Evolutionary conservation across 2,797 vertebrate species (phyloP), one percentile per base, ranked within the genome.

Genomic region (Lutjanus campechanus): DNA sequence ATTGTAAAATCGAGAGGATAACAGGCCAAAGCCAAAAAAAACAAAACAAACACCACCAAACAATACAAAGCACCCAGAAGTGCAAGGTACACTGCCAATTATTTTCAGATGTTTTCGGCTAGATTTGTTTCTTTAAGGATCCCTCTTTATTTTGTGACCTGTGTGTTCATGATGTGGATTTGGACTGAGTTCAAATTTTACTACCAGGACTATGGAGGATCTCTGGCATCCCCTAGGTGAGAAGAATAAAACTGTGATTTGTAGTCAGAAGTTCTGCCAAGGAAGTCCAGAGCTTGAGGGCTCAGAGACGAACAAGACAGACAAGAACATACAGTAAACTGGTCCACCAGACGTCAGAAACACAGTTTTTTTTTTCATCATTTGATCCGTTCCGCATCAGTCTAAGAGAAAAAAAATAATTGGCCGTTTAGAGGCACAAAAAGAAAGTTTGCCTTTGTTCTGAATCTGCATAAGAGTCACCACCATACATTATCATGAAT

Each of bases 401-500:
- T 88, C 88, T 83, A 83, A 83, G 73, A 90, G 81, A 84, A 88
- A 76, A 85, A 85, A 87, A 93, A 94, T 93, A 95, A 95, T 95
- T 95, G 94, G 89, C 90, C 81, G 58, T 94, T 95, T 94, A 90
- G 80, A 90, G 84, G 88, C 83, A 90, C 79, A 91, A 92, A 93
- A 92, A 91, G 87, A 92, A 94, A 92, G 82, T 91, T 93, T 88
- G 66, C 88, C 91, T 94, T 93, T 94, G 92, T 94, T 95, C 89
- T 91, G 89, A 93, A 94, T 95, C 93, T 95, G 88, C 92, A 95
- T 94, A 94, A 85, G 90, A 93, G 88, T 91, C 85, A 85, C 83
- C 80, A 86, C 91, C 91, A 95, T 95, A 94, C 89, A 94, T 94
- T 93, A 95, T 92, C 87, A 93, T 95, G 93, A 94, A 95, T 95